Conservation (phyloP, 2,888 invertebrate species). For the Orthosia gracilis region DNA sequence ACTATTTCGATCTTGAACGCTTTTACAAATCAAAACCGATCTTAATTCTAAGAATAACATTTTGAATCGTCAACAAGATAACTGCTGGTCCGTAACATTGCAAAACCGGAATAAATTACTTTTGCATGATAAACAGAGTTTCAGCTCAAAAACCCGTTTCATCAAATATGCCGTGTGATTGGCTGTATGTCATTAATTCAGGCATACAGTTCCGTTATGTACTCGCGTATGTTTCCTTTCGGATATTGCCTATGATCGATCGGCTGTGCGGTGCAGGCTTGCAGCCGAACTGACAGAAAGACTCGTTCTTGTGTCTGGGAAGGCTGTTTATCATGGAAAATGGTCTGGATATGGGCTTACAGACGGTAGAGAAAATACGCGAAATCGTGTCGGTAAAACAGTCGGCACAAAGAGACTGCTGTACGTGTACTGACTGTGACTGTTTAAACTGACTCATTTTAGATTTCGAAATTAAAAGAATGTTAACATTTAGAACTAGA, state of each 20-base stretch:
- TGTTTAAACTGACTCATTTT: not conserved
- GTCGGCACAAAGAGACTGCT: not conserved
- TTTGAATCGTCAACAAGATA: not conserved
- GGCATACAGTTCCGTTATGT: conserved; percentile 3
- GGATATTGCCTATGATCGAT: conserved; percentile 56
- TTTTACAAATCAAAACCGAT: not conserved
- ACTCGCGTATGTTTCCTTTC: conserved; percentile 12
- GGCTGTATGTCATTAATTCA: conserved; percentile 27
- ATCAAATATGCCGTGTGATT: conserved; percentile 41
- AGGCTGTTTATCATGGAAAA: conserved; percentile 4
- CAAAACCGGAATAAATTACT: not conserved
- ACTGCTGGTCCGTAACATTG: not conserved
- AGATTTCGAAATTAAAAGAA: conserved; percentile 4
- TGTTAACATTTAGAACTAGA: not conserved
- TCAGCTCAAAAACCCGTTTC: conserved; percentile 4
- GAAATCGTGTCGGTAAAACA: not conserved
- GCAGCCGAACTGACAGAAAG: conserved; percentile 40
- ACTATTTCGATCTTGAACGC: not conserved
- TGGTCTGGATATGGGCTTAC: not conserved
- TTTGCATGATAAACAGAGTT: not conserved
- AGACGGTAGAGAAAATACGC: not conserved
- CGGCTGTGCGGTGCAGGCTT: conserved; percentile 25
- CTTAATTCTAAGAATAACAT: not conserved
- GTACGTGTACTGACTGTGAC: too few relatives aligned
- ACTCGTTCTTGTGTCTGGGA: conserved; percentile 29